Evolutionary conservation across 2,888 invertebrate species (phyloP).

Genomic region (Elysia crispata): DNA sequence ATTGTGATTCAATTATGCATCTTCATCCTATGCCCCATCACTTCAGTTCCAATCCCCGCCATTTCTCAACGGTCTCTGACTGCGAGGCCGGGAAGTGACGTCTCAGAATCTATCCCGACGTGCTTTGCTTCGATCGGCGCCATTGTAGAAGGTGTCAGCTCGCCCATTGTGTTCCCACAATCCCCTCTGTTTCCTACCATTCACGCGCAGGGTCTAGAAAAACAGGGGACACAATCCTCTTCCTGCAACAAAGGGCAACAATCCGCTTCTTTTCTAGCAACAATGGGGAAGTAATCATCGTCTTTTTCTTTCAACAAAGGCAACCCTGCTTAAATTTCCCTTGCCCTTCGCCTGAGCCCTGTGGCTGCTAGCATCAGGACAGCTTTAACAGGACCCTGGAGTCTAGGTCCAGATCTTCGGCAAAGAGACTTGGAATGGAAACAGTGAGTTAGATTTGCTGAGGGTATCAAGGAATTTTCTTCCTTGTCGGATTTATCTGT

Average conservation of each 20-base stretch:
- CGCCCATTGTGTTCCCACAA: constrained; percentile 28
- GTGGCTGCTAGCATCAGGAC: too few species aligned
- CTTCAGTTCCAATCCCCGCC: neutral
- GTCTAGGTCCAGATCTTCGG: too few species aligned
- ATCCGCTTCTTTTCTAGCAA: constrained; percentile 40
- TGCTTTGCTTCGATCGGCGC: constrained; percentile 26
- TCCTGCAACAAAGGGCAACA: constrained; percentile 44
- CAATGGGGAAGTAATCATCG: constrained; percentile 44
- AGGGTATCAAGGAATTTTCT: too few species aligned
- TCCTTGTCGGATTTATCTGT: too few species aligned
- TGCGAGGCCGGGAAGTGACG: too few species aligned
- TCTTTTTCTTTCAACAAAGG: constrained; percentile 39
- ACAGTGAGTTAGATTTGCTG: too few species aligned
- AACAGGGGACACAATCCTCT: constrained; percentile 36
- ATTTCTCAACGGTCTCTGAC: neutral
- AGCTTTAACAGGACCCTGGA: too few species aligned
- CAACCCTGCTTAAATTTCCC: constrained; percentile 35
- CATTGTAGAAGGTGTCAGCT: constrained; percentile 34
- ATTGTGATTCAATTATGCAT: neutral
- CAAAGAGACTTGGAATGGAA: too few species aligned
- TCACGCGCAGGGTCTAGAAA: constrained; percentile 29
- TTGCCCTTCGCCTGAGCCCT: neutral
- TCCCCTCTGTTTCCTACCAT: constrained; percentile 30
- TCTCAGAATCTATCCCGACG: too few species aligned
- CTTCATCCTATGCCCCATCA: too few species aligned